A percentile compares a stretch with the other conserved stretches of the same genome.
phyloP scores from a whole-genome alignment of 2,888 invertebrate genomes.

The Orchesella flavescens region DNA sequence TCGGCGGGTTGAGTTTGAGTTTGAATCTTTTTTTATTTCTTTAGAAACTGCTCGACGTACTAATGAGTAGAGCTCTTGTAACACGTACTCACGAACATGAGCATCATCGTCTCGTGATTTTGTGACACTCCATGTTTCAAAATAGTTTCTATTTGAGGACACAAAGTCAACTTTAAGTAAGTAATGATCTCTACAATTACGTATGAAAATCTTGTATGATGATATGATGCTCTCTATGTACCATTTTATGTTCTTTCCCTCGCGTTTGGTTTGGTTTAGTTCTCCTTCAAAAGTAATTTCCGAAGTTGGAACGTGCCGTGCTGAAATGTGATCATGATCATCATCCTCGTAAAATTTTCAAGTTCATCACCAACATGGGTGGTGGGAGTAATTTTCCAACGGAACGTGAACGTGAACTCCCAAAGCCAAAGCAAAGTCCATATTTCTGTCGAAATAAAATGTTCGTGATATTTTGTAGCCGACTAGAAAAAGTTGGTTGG shows the following conservation, averaged over 20 bases:
- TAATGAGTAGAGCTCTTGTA: slow-evolving; percentile 39
- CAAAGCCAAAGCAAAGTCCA: background rate
- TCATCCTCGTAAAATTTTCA: slow-evolving; percentile 45
- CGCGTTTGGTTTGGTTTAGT: background rate
- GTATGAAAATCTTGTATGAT: slow-evolving; percentile 55
- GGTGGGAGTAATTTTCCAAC: slow-evolving; percentile 9
- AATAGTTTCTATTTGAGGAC: background rate
- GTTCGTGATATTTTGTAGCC: background rate
- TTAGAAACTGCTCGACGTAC: too few relatives aligned
- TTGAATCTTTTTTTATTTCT: too few relatives aligned
- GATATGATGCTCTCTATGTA: too few relatives aligned
- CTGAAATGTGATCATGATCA: background rate
- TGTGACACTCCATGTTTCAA: background rate
- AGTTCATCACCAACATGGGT: slow-evolving; percentile 46
- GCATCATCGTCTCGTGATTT: slow-evolving; percentile 1
- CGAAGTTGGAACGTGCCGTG: background rate
- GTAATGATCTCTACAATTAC: slow-evolving; percentile 60
- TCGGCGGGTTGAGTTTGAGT: too few relatives aligned
- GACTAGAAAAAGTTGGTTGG: too few relatives aligned
- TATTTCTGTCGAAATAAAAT: background rate
- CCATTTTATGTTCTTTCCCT: slow-evolving; percentile 16
- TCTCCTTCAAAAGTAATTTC: slow-evolving; percentile 6
- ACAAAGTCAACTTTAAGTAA: too few relatives aligned
- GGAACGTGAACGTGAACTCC: too few relatives aligned
- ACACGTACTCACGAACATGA: slow-evolving; percentile 51